Percentiles rank a stretch among this genome's conserved stretches.
These are phyloP conservation scores for Lysiphlebus fabarum DNA, from an alignment of 1,140 invertebrate species.

Conservation along the genomic window DNA sequence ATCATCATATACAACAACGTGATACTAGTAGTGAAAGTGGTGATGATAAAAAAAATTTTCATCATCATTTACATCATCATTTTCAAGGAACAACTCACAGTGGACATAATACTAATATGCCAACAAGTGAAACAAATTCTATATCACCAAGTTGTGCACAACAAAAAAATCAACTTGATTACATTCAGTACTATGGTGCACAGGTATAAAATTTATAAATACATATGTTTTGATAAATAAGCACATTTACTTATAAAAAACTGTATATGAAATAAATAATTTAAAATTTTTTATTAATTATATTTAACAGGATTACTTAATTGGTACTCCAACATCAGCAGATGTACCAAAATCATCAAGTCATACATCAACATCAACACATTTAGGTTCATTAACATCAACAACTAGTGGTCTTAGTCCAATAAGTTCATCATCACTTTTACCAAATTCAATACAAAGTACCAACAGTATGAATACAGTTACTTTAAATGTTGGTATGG, in stretches of 20 bases:
- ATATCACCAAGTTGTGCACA: constrained; percentile 50
- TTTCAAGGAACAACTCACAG: constrained; percentile 41
- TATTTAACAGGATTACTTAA: constrained; percentile 47
- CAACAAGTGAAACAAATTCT: constrained; percentile 48
- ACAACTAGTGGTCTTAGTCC: constrained; percentile 51
- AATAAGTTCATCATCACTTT: constrained; percentile 50
- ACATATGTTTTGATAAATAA: too few species aligned
- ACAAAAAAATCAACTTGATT: constrained; percentile 52
- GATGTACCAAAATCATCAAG: constrained; percentile 52
- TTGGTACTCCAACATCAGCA: constrained; percentile 47
- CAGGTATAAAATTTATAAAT: constrained; percentile 40
- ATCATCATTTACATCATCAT: constrained; percentile 52
- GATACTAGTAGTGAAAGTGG: constrained; percentile 52
- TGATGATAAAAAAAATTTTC: constrained; percentile 52
- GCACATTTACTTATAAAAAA: too few species aligned
- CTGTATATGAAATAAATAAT: too few species aligned
- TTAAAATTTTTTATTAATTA: background rate
- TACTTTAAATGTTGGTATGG: constrained; percentile 53
- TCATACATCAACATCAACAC: constrained; percentile 53
- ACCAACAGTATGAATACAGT: constrained; percentile 53
- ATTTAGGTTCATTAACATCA: constrained; percentile 52
- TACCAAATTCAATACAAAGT: constrained; percentile 50
- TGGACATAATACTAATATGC: constrained; percentile 47
- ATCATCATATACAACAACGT: constrained; percentile 51
- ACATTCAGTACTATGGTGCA: constrained; percentile 52